Evolutionary conservation across 2,113 vertebrate genomes (phyloP), one percentile per base, ranked within the genome.

Genomic region (Alligator sinensis): DNA sequence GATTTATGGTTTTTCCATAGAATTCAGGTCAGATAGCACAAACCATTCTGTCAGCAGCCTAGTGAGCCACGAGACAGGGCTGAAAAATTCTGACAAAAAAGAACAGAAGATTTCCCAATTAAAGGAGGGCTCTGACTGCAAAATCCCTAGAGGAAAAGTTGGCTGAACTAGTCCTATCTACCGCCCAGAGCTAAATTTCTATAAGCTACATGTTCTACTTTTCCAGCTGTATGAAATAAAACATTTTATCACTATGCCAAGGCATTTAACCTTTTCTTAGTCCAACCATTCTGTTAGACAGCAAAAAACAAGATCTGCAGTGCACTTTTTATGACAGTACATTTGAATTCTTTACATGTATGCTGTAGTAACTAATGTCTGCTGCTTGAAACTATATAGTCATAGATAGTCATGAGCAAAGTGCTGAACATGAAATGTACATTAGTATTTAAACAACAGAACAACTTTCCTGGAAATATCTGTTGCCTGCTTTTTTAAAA

Each of bases 271-370:
- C 92, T 94, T 85, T 82, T 30, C 58, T 93, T 81, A 59, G 58
- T 84, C 61, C 58, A 82, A 17, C 27, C 72, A 38, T 16, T 47
- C 78, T 91, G 38, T 82, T 77, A 0, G 0, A 93, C 24, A 58
- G 38, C 0, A 0, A 89, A 27, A 87, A 84, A 24, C 25, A 70
- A 82, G 59, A 63, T 86, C 61, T 89, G 76, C 76, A 79, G 14
- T 59, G 59, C 70, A n/a, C 95, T 66, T 94, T 8, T 70, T 88
- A 78, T 92, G 89, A 94, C 62, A 84, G 27, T 64, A 59, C 61
- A 55, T 96, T 92, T 89, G 30, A 75, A 91, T 94, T 91, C 87
- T 80, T 92, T 80, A 82, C 78, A 25, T 24, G 87, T 93, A 91
- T 62, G 81, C 28, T 47, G 27, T 86, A 78, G 54, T 76, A 25